Evolutionary conservation across 2,113 vertebrate species (phyloP).

Genomic region (Hypanus sabinus): DNA sequence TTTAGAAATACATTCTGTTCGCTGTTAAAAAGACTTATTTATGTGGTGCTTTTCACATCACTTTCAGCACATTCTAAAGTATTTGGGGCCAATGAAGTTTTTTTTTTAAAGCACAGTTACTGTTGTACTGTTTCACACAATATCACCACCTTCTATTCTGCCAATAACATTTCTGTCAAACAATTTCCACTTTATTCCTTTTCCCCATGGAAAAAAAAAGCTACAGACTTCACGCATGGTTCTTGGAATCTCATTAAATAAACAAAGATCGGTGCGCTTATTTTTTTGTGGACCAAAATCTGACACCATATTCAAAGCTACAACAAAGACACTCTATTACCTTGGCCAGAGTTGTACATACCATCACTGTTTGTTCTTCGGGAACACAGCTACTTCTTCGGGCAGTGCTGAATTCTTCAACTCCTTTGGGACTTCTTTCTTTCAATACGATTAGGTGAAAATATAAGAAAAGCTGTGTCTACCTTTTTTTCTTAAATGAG

Average conservation of each 20-base stretch:
- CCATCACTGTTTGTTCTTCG: constrained; percentile 54
- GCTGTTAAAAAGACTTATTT: too few relatives aligned
- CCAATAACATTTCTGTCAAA: background rate
- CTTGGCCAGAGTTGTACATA: constrained; percentile 53
- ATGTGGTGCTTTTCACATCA: too few relatives aligned
- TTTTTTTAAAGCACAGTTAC: background rate
- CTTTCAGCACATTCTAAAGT: too few relatives aligned
- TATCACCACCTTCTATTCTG: background rate
- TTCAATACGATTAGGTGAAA: constrained; percentile 44
- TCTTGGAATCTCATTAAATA: constrained; percentile 19
- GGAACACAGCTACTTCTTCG: constrained; percentile 52
- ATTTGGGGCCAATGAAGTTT: too few relatives aligned
- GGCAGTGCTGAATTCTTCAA: constrained; percentile 56
- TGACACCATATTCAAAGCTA: constrained; percentile 52
- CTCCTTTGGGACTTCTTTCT: constrained; percentile 54
- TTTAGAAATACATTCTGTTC: background rate
- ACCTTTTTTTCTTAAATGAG: background rate
- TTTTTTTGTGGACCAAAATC: constrained; percentile 52
- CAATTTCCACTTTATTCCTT: background rate
- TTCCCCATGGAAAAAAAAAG: background rate
- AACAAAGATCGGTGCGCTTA: constrained; percentile 42
- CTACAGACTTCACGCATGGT: background rate
- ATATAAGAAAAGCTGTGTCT: constrained; percentile 16
- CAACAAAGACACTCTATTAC: constrained; percentile 59
- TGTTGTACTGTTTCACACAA: background rate